Evolutionary conservation across 2,797 vertebrate species (phyloP), one percentile per base, ranked within the genome.

Genomic region (Chloroceryle inda): DNA sequence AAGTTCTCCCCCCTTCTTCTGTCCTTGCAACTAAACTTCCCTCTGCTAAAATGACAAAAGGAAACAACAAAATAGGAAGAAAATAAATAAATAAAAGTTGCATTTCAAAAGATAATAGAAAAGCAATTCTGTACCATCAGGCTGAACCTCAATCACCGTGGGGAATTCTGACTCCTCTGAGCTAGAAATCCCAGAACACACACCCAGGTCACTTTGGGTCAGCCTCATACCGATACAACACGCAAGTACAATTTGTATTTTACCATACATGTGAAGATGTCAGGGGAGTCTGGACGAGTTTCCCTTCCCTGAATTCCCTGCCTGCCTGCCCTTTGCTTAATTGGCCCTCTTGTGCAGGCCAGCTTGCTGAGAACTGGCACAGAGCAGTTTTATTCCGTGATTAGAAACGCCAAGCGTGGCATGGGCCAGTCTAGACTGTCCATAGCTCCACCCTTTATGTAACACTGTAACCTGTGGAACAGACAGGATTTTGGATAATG

Each of bases 251-350:
- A 92, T 68, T 71, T 82, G 80, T 90, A 55, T 83, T 85, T 85
- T 18, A 24, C 15, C 14, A 58, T n/a, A 59, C 55, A 66, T 0
- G 3, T 78, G 83, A 88, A 78, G 76, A 81, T 76, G 67, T 76
- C 76, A 90, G 66, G 55, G 38, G 14, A 12, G 26, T 21, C 59
- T 40, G 77, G 67, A 93, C 50, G 49, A 79, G 71, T 63, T 74
- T 47, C 49, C 38, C n/a, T 31, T 44, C 71, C 12, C 68, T n/a
- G 13, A 84, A 75, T 40, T 81, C 77, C 26, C 66, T n/a, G 3
- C 35, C 72, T 58, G 63, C 63, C 66, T 81, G 55, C 76, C 90
- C 80, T 94, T 33, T 62, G 79, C 62, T 90, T 87, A 93, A 78
- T 15, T 90, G 38, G 17, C 26, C 88, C n/a, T 63, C 64, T 29